Base-by-base conservation (phyloP, 1,140 invertebrate species). In the Tetraneura akinire region DNA sequence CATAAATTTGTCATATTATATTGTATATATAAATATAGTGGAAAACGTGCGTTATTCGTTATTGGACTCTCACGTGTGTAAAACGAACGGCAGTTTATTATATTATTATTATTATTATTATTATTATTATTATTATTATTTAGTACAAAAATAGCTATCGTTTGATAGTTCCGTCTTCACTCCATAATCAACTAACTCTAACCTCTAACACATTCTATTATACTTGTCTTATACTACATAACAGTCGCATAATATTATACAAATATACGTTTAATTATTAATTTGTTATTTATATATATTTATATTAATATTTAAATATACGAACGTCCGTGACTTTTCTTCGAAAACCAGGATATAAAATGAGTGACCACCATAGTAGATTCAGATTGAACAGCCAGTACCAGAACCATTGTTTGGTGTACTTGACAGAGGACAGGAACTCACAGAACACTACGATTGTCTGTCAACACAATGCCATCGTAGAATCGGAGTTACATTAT, bases 351-450 rank as follows among this genome's bases (percentile, higher is more conserved):
- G 32, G 37, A 21, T 66, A 74, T 23, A 74, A 0, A 21, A 74
- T 74, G 71, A 74, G 71, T 23, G 71, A n/a, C n/a, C n/a, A 57
- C 71, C 71, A 51, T 26, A 73, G 70, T 55, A 73, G 47, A 53
- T 74, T 74, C 29, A 51, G 29, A 23, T 74, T 74, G n/a, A 29
- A 29, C 49, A 42, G 21, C 51, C 42, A 47, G 13, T 29, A 68
- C 6, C 51, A 74, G 13, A 74, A 57, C 32, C 71, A 51, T 0
- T 74, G 71, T 14, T 10, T 32, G 2, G n/a, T 74, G 29, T 74
- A 51, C n/a, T 37, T 74, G 51, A 42, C 51, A 0, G n/a, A 37
- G 23, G 71, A 74, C 13, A 42, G 51, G 18, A 73, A 53, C 18
- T 5, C 1, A n/a, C 26, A 66, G 13, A 42, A 32, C 26, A 21